phyloP scores from a whole-genome alignment of 2,888 invertebrate species.

The Calameuta idolon region DNA sequence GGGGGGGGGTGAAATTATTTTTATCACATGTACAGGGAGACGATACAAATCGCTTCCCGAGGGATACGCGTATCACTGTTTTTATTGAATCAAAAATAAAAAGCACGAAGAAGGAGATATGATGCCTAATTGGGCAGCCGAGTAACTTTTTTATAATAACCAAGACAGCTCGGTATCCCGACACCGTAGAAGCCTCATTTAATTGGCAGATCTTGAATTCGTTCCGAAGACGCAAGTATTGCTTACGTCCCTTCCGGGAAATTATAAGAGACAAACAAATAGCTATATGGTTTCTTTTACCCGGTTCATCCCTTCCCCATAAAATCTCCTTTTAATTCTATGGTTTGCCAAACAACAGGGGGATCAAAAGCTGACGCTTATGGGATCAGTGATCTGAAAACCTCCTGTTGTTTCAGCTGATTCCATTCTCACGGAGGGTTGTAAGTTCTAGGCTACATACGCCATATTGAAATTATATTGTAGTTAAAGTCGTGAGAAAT shows the following conservation, averaged over 20 bases:
- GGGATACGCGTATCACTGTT: no score
- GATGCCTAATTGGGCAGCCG: slow-evolving; percentile 26
- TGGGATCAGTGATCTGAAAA: slow-evolving; percentile 66
- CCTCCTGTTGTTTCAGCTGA: slow-evolving; percentile 67
- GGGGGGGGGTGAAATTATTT: no score
- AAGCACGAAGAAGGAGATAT: neutral
- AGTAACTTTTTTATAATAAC: slow-evolving; percentile 25
- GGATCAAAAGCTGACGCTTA: slow-evolving; percentile 64
- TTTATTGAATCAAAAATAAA: neutral
- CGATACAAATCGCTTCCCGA: no score
- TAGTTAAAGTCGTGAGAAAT: no score
- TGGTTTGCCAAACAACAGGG: slow-evolving; percentile 59
- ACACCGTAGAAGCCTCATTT: slow-evolving; percentile 28
- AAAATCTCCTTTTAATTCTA: slow-evolving; percentile 33
- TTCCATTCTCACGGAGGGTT: slow-evolving; percentile 55
- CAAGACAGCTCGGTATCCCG: slow-evolving; percentile 13
- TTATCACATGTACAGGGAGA: no score
- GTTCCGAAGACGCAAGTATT: neutral
- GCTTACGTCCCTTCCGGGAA: no score
- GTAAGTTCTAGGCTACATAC: no score
- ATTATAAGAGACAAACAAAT: no score
- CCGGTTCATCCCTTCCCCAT: neutral
- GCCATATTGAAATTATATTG: no score
- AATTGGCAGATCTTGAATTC: slow-evolving; percentile 25
- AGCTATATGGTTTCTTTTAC: neutral